Percentiles rank a stretch among this genome's conserved stretches.
Evolutionary conservation across 1,140 invertebrate genomes (phyloP).

Genomic region (Calycopis cecrops): DNA sequence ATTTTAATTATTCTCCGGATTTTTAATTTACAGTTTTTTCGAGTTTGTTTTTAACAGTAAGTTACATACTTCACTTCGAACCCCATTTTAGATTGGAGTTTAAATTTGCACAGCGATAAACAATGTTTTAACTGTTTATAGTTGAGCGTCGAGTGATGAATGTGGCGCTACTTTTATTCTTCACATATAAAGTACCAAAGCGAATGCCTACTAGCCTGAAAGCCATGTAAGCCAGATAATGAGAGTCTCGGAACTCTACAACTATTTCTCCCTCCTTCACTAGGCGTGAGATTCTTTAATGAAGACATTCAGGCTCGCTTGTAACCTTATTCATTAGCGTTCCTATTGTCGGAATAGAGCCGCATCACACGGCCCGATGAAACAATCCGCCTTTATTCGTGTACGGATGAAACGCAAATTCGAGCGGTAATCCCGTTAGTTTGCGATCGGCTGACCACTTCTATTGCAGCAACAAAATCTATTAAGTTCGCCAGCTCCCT

Average conservation of each 20-base stretch:
- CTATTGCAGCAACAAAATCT: conserved; percentile 63
- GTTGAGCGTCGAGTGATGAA: not conserved
- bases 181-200: no score
- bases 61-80: conserved; percentile 25
- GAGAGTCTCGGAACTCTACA: conserved; percentile 34
- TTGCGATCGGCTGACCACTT: conserved; percentile 58
- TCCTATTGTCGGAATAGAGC: not conserved
- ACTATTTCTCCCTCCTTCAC: conserved; percentile 16
- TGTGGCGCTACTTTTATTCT: no score
- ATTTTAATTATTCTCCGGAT: conserved; percentile 69
- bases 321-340: conserved; percentile 13
- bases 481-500: conserved; percentile 67
- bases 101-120: no score
- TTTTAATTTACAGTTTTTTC: conserved; percentile 40
- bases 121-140: not conserved
- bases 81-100: not conserved
- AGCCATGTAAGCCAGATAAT: conserved; percentile 29
- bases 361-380: conserved; percentile 14
- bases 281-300: conserved; percentile 34
- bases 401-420: conserved; percentile 55
- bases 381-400: conserved; percentile 41
- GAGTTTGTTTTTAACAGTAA: conserved; percentile 25
- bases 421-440: conserved; percentile 62
- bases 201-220: no score
- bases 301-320: conserved; percentile 41